Percentiles rank a stretch among this genome's conserved stretches.
phyloP scores from a whole-genome alignment of 2,113 vertebrate species.

The Mandrillus leucophaeus region DNA sequence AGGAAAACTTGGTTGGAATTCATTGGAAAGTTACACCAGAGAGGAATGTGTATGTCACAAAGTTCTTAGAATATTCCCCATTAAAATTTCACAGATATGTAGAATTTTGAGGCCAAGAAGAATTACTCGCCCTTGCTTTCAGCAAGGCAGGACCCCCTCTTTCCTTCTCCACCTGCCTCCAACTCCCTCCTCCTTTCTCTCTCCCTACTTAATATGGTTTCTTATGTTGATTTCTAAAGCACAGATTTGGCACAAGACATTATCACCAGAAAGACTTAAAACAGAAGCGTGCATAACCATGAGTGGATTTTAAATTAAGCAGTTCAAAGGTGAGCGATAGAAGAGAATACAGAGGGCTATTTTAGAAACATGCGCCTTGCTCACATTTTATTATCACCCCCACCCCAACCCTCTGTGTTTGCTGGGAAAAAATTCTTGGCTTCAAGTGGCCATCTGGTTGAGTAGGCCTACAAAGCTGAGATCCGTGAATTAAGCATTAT shows the following conservation, averaged over 20 bases:
- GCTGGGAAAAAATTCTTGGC: slow-evolving; percentile 18
- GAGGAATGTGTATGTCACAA: slow-evolving; percentile 61
- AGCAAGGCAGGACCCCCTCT: background rate
- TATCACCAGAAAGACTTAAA: background rate
- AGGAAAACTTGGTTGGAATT: slow-evolving; percentile 39
- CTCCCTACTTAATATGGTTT: slow-evolving; percentile 21
- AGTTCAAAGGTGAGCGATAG: slow-evolving; percentile 50
- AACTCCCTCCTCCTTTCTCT: background rate
- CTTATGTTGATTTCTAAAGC: slow-evolving; percentile 21
- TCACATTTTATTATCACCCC: background rate
- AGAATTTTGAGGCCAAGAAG: slow-evolving; percentile 52
- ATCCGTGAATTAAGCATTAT: slow-evolving; percentile 8
- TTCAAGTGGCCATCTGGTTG: slow-evolving; percentile 65
- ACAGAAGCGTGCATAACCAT: background rate
- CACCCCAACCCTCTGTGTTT: slow-evolving; percentile 15
- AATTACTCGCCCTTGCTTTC: slow-evolving; percentile 42
- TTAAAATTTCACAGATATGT: slow-evolving; percentile 68
- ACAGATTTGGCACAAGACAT: background rate
- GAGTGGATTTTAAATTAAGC: background rate
- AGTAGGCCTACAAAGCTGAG: slow-evolving; percentile 43
- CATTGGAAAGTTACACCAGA: slow-evolving; percentile 39
- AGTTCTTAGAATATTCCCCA: slow-evolving; percentile 75
- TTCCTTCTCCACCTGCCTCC: background rate
- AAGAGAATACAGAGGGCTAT: slow-evolving; percentile 6
- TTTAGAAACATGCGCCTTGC: background rate